phyloP scores from a whole-genome alignment of 2,113 vertebrate species.

The Cinclus mexicanus region DNA sequence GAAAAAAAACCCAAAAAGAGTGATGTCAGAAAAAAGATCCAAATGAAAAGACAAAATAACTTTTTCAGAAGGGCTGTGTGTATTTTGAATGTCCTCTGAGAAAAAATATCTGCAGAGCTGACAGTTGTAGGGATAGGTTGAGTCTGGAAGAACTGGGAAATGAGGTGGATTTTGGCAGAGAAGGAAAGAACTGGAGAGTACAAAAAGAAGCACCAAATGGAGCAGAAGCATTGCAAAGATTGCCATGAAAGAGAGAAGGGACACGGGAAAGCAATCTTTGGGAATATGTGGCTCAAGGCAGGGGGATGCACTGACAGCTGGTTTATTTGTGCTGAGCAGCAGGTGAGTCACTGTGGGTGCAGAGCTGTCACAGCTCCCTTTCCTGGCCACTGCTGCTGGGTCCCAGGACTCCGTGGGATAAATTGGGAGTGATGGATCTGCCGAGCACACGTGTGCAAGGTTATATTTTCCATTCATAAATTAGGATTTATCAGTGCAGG shows the following conservation, averaged over 20 bases:
- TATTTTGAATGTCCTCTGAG: background rate
- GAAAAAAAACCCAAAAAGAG: background rate
- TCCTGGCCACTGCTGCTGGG: background rate
- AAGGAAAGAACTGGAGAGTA: background rate
- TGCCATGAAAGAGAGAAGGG: background rate
- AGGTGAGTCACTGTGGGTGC: background rate
- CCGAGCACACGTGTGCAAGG: background rate
- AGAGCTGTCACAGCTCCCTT: background rate
- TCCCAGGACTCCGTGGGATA: accelerated
- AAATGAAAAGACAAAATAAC: background rate
- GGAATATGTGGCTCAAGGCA: background rate
- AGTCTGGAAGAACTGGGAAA: background rate
- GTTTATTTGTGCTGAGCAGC: background rate
- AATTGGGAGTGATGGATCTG: background rate
- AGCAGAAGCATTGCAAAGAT: background rate
- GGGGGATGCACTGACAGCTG: background rate
- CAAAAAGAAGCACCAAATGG: background rate
- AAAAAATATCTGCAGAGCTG: background rate
- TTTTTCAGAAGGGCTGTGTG: background rate
- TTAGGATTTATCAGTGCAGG: background rate
- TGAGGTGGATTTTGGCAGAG: background rate
- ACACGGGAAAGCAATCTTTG: background rate
- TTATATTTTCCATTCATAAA: background rate
- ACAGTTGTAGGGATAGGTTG: background rate
- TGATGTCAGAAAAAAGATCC: background rate